These are phyloP conservation scores for Yponomeuta cagnagella DNA, from an alignment of 2,888 invertebrate species.

Conservation along the genomic window DNA sequence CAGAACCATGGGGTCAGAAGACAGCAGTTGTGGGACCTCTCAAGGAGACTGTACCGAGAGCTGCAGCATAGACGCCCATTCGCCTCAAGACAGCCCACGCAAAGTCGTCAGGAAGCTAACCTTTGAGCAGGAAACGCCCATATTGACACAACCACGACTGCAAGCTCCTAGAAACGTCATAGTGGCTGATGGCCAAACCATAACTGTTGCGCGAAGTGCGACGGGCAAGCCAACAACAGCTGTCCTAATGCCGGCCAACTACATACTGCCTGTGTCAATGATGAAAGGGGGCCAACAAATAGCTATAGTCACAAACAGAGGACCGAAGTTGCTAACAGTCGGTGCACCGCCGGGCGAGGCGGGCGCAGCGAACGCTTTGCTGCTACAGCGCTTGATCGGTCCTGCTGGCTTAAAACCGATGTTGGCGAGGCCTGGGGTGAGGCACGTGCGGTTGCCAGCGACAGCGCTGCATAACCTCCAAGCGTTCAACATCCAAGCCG, in stretches of 20 bases:
- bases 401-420: conserved; percentile 77
- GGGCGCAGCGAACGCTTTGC: conserved; percentile 77
- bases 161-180: conserved; percentile 70
- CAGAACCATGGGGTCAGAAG: conserved; percentile 84
- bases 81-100: conserved; percentile 73
- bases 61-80: conserved; percentile 66
- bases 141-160: conserved; percentile 40
- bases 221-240: conserved; percentile 78
- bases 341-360: conserved; percentile 53
- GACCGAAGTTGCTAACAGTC: conserved; percentile 71
- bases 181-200: conserved; percentile 79
- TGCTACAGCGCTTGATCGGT: conserved; percentile 80
- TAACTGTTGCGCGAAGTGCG: conserved; percentile 77
- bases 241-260: conserved; percentile 83
- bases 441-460: conserved; percentile 66
- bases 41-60: conserved; percentile 68
- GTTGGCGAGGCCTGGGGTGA: conserved; percentile 72
- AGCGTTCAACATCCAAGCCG: conserved; percentile 44
- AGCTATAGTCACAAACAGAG: conserved; percentile 82
- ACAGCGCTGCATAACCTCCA: conserved; percentile 64
- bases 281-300: conserved; percentile 84
- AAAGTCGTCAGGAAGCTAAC: conserved; percentile 63
- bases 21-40: conserved; percentile 83
- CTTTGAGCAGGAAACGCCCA: conserved; percentile 32
- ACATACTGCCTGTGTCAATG: conserved; percentile 82